phyloP scores from a whole-genome alignment of 2,797 vertebrate species.

The Tympanoctomys barrerae region DNA sequence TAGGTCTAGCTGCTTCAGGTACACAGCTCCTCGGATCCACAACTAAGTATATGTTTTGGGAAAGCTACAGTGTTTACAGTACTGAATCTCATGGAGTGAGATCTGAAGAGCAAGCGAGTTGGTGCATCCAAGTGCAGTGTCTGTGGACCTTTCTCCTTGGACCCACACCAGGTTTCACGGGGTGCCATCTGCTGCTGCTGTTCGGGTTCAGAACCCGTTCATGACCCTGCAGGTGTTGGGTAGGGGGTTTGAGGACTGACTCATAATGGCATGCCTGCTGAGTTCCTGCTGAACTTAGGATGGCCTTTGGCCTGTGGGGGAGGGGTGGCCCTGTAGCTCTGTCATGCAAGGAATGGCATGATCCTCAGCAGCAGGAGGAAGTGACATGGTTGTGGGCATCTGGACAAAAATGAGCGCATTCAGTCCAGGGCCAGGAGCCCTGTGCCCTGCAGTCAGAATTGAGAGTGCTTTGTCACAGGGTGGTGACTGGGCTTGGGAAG shows the following conservation, averaged over 20 bases:
- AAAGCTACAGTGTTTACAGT: background rate
- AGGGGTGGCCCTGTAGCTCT: background rate
- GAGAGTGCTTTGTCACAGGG: background rate
- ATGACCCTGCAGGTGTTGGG: background rate
- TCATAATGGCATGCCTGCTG: background rate
- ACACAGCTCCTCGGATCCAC: background rate
- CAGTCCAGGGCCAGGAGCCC: background rate
- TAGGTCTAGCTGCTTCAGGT: background rate
- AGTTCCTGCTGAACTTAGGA: background rate
- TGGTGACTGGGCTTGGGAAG: background rate
- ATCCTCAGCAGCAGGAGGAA: background rate
- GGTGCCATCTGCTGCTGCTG: background rate
- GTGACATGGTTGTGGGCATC: background rate
- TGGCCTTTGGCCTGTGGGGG: fast-evolving
- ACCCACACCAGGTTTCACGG: background rate
- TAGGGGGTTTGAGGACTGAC: background rate
- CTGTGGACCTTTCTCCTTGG: background rate
- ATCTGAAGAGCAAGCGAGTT: background rate
- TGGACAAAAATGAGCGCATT: background rate
- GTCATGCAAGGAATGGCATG: background rate
- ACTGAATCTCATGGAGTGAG: background rate
- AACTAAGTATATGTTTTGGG: background rate
- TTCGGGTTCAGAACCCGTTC: background rate
- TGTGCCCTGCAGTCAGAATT: background rate
- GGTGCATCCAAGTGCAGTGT: fast-evolving